phyloP scores from a whole-genome alignment of 2,888 invertebrate species.

The Cheilosia pagana region DNA sequence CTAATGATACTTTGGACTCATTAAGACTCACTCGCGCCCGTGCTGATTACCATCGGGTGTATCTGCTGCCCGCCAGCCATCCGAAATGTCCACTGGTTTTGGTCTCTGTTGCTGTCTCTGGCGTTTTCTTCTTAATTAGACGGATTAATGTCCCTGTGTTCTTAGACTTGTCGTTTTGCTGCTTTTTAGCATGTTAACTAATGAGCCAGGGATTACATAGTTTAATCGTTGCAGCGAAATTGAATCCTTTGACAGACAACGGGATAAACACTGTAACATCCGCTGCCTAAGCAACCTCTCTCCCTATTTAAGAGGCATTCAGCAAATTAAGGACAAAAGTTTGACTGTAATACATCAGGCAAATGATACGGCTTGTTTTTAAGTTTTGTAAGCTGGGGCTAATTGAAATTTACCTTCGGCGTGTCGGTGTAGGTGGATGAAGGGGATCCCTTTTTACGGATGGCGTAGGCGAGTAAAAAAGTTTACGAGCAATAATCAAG shows the following conservation, averaged over 20 bases:
- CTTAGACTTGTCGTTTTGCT: constrained; percentile 49
- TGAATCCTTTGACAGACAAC: constrained; percentile 67
- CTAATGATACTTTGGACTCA: constrained; percentile 61
- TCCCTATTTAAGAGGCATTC: background rate
- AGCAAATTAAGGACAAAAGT: too few relatives aligned
- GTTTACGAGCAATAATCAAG: too few relatives aligned
- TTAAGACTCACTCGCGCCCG: constrained; percentile 34
- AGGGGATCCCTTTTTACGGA: too few relatives aligned
- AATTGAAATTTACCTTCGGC: too few relatives aligned
- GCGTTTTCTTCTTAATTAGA: constrained; percentile 58
- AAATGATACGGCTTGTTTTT: too few relatives aligned
- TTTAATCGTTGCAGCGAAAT: constrained; percentile 58
- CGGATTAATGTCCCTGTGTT: constrained; percentile 63
- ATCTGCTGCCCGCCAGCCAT: constrained; percentile 5
- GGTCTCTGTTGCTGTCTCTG: constrained; percentile 43
- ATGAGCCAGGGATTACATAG: constrained; percentile 66
- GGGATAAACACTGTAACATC: constrained; percentile 50
- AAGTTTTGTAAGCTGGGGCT: too few relatives aligned
- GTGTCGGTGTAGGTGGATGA: too few relatives aligned
- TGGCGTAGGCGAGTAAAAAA: too few relatives aligned
- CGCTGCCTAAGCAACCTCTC: constrained; percentile 27
- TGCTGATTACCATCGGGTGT: constrained; percentile 18
- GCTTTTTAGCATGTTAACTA: constrained; percentile 40
- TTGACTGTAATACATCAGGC: too few relatives aligned
- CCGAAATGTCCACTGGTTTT: constrained; percentile 22